Evolutionary conservation across 2,888 invertebrate species (phyloP), one percentile per base, ranked within the genome.

Genomic region (Limnephilus auricula): DNA sequence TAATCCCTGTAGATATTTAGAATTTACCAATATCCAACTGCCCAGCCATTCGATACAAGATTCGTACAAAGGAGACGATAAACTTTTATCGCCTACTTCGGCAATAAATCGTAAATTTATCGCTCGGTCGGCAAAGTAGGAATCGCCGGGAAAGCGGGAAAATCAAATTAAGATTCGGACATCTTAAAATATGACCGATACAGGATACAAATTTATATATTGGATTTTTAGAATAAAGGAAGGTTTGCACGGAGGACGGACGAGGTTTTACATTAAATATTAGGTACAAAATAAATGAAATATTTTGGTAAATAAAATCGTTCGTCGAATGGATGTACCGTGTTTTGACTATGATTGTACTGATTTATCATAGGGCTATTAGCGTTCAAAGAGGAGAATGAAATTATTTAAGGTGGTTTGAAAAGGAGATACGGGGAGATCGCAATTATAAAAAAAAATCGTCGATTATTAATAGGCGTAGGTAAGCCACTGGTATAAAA

Each of bases 101-200:
- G 78, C 32, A 50, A 79, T 89, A 89, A 89, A 89, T 89, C 79
- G 30, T 79, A 89, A 89, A 79, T 78, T 79, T 78, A 89, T 78
- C 25, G 88, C 79, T 79, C 79, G 88, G 88, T 30, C 78, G 88
- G 78, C 87, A 87, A 87, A 34, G 87, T 10, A 89, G 78, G 84
- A 87, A 87, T 84, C 84, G 45, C 25, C 45, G 18, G n/a, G 82
- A 82, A 50, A 50, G 78, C 45, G 40, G 86, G 50, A 40, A 91
- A 91, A 91, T 91, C 91, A 91, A 91, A 91, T 91, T 91, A 91
- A 89, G 91, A 50, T 79, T 89, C 78, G 89, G 91, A 91, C 90
- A 79, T 83, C 88, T 65, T 89, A 88, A 91, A 89, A 89, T 91
- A 91, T 91, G 89, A 91, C 90, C 90, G 80, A 87, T 50, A 90